Base-by-base conservation (phyloP, 2,888 invertebrate species). In the Trachelus stipa region DNA sequence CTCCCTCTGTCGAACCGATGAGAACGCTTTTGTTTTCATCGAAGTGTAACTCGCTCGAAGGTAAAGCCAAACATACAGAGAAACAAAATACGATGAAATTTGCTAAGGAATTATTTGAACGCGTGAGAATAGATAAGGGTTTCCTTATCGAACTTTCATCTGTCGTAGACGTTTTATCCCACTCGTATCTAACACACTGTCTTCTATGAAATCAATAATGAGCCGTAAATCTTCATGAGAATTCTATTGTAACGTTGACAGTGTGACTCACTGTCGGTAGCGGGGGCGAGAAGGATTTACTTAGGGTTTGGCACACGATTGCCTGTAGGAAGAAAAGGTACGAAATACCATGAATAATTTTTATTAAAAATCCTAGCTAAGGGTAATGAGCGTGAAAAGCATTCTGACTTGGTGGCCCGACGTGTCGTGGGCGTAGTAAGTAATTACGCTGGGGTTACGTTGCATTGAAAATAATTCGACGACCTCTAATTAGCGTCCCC, bases 331-430 rank as follows among this genome's bases (percentile, higher is more conserved):
- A 56, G 56, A 23, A 56, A 23, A 56, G 56, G 56, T 23, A 56
- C 56, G 15, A 56, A 56, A 56, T 56, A 56, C 56, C 56, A 56
- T 56, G 56, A 56, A 56, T 56, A 23, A 56, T 23, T 56, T 56
- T 56, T 56, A 56, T 23, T 56, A 56, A 56, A 88, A 88, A 88
- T 88, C 88, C 87, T 87, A 89, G 88, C 88, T 87, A 90, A 89
- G 89, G 89, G 89, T 90, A 90, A 90, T 90, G 90, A 90, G 90
- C 90, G 87, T 89, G 90, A 90, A 89, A 89, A 88, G 88, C 87
- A 85, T 87, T 88, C 86, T 86, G 76, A 85, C 86, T 87, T 85
- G 85, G 86, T 86, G 86, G 86, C 84, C 84, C 81, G 82, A 76
- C 76, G 80, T 56, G 23, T 56, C 82, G 82, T 82, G 81, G 82